These are phyloP conservation scores for Carcina quercana DNA, from an alignment of 2,888 invertebrate genomes.

Conservation along the genomic window DNA sequence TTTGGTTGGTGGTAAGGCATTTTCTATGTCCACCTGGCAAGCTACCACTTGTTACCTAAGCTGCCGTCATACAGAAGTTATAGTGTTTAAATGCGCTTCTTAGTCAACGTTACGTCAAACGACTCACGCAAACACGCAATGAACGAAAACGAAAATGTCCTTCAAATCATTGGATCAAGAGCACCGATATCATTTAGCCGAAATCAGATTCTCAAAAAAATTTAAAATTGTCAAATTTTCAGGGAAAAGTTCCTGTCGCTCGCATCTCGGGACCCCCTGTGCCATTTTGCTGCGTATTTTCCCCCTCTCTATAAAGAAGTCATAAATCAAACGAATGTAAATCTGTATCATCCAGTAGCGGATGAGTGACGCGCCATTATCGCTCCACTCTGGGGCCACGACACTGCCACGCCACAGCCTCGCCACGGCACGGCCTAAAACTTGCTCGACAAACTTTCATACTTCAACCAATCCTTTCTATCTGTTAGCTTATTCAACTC, in stretches of 20 bases:
- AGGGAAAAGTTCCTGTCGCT: conserved; percentile 1
- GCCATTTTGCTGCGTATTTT: conserved; percentile 57
- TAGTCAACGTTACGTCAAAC: too few relatives aligned
- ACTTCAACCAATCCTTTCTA: conserved; percentile 31
- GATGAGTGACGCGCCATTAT: conserved; percentile 73
- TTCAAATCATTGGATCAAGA: too few relatives aligned
- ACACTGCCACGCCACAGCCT: conserved; percentile 24
- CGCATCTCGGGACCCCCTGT: conserved; percentile 20
- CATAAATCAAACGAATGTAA: conserved; percentile 72
- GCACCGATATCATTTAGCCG: too few relatives aligned
- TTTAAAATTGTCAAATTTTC: conserved; percentile 2
- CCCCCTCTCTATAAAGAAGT: conserved; percentile 69
- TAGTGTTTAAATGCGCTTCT: too few relatives aligned
- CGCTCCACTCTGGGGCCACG: conserved; percentile 34
- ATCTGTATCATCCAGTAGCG: conserved; percentile 68
- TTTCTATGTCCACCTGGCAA: too few relatives aligned
- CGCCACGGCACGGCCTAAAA: conserved; percentile 52
- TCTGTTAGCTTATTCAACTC: conserved; percentile 18
- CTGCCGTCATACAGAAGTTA: too few relatives aligned
- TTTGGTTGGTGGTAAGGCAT: too few relatives aligned
- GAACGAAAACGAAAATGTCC: too few relatives aligned
- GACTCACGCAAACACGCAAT: too few relatives aligned
- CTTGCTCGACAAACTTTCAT: conserved; percentile 32
- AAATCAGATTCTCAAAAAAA: too few relatives aligned
- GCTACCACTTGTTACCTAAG: too few relatives aligned